Base-by-base conservation (phyloP, 2,113 vertebrate genomes). In the Vulpes vulpes region DNA sequence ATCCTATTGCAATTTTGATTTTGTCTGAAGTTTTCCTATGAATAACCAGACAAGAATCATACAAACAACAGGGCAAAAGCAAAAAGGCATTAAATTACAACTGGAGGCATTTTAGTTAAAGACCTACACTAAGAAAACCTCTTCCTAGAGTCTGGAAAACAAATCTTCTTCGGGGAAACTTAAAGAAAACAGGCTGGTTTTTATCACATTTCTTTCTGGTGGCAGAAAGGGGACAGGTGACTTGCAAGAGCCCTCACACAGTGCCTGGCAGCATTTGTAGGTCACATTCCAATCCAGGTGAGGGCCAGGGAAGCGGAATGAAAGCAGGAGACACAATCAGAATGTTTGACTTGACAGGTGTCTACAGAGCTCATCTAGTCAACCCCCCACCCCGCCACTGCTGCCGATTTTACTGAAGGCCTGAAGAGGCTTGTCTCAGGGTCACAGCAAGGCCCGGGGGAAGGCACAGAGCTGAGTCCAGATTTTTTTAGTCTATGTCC, bases 1-100 rank as follows among this genome's bases (percentile, higher is more conserved):
- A 79, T n/a, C 25, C 55, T 67, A 59, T 1, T 73, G 22, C 38
- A 79, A 62, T 71, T 96, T 64, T 80, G 8, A 67, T 67, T 90
- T 95, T 93, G 65, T 89, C 91, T 91, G n/a, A 96, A 82, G 27
- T 94, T 94, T 92, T 93, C 76, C 82, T 95, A 35, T 60, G 53
- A 96, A 94, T 69, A 71, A 49, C 30, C 53, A 95, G 67, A 78
- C 23, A 25, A 59, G 16, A 92, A 82, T 91, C 89, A 94, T 62
- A 81, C 57, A 67, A 86, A 87, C 74, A 94, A 83, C 17, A 96
- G 65, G 57, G 25, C 53, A 93, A 91, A 78, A 94, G 43, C 22
- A 60, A 96, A 91, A 0, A 10, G 74, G 71, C 14, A 55, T 74
- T 71, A 53, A 81, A 60, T 55, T 86, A 90, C 8, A 95, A n/a